phyloP scores from a whole-genome alignment of 2,113 vertebrate genomes.

The Pitta sordida region DNA sequence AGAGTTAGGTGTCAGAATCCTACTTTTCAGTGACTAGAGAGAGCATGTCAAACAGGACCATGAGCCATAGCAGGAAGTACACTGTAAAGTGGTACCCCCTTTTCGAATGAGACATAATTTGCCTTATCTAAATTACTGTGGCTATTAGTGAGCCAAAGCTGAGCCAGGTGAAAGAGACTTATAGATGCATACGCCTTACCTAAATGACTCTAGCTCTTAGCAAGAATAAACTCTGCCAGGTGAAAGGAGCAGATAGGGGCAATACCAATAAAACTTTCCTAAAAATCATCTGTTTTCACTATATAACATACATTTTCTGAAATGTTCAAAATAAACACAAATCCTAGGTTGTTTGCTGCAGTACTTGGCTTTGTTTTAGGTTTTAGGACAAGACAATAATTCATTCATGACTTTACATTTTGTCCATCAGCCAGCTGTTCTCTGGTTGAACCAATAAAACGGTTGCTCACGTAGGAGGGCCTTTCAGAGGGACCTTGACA shows the following conservation, averaged over 20 bases:
- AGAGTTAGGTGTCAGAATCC: not conserved
- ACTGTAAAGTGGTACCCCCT: not conserved
- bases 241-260: constrained; percentile 2
- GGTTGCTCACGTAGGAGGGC: not conserved
- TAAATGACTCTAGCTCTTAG: not conserved
- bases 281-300: not conserved
- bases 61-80: not conserved
- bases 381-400: not conserved
- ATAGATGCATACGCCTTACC: not conserved
- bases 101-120: not conserved
- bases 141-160: not conserved
- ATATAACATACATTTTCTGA: not conserved
- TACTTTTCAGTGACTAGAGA: not conserved
- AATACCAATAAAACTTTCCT: not conserved
- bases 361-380: not conserved
- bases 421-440: not conserved
- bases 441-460: not conserved
- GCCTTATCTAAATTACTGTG: not conserved
- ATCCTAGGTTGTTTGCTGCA: not conserved
- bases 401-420: not conserved
- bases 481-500: too few species aligned
- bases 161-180: not conserved
- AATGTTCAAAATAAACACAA: constrained; percentile 23
- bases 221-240: not conserved
- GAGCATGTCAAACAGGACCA: not conserved